Evolutionary conservation across 2,888 invertebrate species (phyloP).

Genomic region (Andrena bicolor): DNA sequence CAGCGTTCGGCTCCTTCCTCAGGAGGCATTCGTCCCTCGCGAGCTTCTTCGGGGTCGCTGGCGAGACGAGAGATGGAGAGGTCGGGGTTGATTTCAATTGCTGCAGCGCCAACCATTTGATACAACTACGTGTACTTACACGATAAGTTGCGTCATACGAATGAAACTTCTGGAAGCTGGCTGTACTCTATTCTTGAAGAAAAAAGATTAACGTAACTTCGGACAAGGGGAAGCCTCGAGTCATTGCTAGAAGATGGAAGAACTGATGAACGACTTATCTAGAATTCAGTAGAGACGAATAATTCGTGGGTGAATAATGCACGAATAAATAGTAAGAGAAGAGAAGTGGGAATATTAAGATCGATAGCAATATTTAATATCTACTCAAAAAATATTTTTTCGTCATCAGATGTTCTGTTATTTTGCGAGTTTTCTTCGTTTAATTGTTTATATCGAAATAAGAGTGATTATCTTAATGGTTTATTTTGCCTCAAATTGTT

Average conservation of each 20-base stretch:
- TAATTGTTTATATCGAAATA: not conserved
- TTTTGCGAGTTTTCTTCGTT: not conserved
- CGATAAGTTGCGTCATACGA: no score
- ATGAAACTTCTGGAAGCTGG: no score
- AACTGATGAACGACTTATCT: no score
- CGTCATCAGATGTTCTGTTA: not conserved
- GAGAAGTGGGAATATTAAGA: not conserved
- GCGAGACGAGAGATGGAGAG: slow-evolving; percentile 56
- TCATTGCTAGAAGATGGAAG: no score
- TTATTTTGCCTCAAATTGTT: slow-evolving; percentile 29
- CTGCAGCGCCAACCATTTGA: slow-evolving; percentile 46
- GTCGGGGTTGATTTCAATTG: slow-evolving; percentile 72
- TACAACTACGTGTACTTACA: slow-evolving; percentile 23
- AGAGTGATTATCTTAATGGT: slow-evolving; percentile 9
- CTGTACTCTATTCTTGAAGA: no score
- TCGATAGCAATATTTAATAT: not conserved
- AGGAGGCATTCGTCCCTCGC: slow-evolving; percentile 67
- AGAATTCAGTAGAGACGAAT: no score
- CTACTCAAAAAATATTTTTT: not conserved
- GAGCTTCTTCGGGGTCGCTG: slow-evolving; percentile 71
- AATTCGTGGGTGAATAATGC: not conserved
- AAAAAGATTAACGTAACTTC: no score
- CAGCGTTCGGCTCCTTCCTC: slow-evolving; percentile 75
- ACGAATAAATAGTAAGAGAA: not conserved
- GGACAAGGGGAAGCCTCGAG: no score